Conservation (phyloP, 2,797 vertebrate species). For the Furcifer pardalis region DNA sequence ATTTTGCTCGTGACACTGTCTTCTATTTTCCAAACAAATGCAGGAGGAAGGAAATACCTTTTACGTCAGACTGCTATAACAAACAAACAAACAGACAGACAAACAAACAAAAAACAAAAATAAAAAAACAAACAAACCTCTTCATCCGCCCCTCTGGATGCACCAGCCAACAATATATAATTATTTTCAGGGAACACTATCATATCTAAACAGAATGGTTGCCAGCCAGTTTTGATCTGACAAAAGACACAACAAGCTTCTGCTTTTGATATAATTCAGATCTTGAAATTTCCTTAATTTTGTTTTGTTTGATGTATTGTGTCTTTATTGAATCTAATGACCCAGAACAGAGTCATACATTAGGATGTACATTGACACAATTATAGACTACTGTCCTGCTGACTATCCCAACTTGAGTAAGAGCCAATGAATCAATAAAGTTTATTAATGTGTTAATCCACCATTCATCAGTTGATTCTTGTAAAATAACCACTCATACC, state of each 20-base stretch:
- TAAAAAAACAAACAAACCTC: too few relatives aligned
- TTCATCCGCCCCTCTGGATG: slow-evolving; percentile 9
- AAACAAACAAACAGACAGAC: too few relatives aligned
- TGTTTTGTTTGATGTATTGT: neutral
- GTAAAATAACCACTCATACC: too few relatives aligned
- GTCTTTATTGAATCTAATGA: neutral
- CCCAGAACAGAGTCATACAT: neutral
- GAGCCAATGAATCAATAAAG: too few relatives aligned
- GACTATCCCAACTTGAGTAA: too few relatives aligned
- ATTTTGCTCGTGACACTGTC: slow-evolving; percentile 46
- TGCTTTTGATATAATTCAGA: slow-evolving; percentile 4
- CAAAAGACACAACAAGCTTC: neutral
- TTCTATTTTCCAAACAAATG: slow-evolving; percentile 59
- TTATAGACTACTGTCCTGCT: too few relatives aligned
- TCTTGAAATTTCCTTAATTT: neutral
- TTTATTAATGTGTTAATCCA: too few relatives aligned
- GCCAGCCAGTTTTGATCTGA: slow-evolving; percentile 39
- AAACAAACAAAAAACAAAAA: too few relatives aligned
- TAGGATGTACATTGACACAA: neutral
- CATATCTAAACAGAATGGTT: slow-evolving; percentile 44
- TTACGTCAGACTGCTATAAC: too few relatives aligned
- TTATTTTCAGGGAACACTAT: slow-evolving; percentile 25
- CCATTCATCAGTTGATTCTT: too few relatives aligned
- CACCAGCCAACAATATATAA: slow-evolving; percentile 37
- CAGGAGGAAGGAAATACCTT: too few relatives aligned